These are phyloP conservation scores for Allacma fusca DNA, from an alignment of 2,888 invertebrate genomes.

Conservation along the genomic window DNA sequence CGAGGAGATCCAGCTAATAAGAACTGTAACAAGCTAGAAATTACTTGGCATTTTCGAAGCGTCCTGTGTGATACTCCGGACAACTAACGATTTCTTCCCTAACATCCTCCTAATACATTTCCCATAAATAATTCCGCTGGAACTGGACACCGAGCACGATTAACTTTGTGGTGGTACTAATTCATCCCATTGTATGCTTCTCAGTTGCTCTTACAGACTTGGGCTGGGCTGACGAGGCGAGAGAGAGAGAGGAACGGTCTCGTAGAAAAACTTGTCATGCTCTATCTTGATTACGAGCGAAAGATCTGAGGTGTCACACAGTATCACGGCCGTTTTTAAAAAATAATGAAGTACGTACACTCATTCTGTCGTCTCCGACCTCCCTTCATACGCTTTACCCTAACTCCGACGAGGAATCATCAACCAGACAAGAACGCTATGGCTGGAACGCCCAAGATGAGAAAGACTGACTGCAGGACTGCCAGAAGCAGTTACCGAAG, in stretches of 20 bases:
- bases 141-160: too few species aligned
- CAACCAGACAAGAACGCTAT: not conserved
- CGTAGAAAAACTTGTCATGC: not conserved
- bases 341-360: not conserved
- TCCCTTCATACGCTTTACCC: not conserved
- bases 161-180: too few species aligned
- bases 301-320: constrained; percentile 24
- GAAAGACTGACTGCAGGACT: constrained; percentile 18
- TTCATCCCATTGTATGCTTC: not conserved
- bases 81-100: too few species aligned
- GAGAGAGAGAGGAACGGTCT: constrained; percentile 1
- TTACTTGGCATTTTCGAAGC: too few species aligned
- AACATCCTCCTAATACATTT: too few species aligned
- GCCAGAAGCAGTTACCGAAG: constrained; percentile 19
- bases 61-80: too few species aligned
- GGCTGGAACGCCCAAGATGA: not conserved
- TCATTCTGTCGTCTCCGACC: not conserved
- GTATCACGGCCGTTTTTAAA: not conserved
- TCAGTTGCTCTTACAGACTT: not conserved
- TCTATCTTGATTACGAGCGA: constrained; percentile 27
- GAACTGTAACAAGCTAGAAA: too few species aligned
- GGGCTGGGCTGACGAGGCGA: not conserved
- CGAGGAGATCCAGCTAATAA: too few species aligned
- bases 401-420: not conserved
- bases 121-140: not conserved